Evolutionary conservation across 2,113 vertebrate species (phyloP).

Genomic region (Stegostoma tigrinum): DNA sequence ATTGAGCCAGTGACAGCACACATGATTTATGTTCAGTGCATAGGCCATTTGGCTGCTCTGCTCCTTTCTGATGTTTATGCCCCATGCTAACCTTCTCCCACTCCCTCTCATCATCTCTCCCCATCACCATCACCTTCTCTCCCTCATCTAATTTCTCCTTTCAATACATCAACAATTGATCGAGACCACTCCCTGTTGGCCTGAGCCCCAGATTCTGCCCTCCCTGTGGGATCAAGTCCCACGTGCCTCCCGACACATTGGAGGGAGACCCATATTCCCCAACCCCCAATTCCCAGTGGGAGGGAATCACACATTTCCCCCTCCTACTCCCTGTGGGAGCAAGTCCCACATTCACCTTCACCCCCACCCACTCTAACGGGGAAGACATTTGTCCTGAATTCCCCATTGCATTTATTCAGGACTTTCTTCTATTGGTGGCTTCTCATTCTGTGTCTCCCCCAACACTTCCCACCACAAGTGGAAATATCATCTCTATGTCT

Average conservation of each 20-base stretch:
- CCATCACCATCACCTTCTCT: too few species aligned
- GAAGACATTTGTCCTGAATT: background rate
- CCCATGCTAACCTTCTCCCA: background rate
- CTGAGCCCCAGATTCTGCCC: too few species aligned
- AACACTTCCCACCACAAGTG: background rate
- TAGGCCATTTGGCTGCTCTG: background rate
- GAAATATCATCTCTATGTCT: background rate
- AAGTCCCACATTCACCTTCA: background rate
- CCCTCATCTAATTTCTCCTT: too few species aligned
- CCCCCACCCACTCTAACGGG: background rate
- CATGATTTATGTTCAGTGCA: background rate
- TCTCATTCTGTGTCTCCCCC: background rate
- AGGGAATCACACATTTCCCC: too few species aligned
- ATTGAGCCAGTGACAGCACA: background rate
- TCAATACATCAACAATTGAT: too few species aligned
- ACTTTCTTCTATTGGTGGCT: background rate
- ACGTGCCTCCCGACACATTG: too few species aligned
- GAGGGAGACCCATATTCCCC: too few species aligned
- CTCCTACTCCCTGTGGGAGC: too few species aligned
- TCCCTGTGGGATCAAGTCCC: too few species aligned
- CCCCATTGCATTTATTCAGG: background rate
- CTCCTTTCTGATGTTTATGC: background rate
- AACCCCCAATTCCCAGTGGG: too few species aligned
- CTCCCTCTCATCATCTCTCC: too few species aligned
- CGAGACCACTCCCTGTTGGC: too few species aligned